Base-by-base conservation (phyloP, 1,140 invertebrate genomes). In the Heliothis subflexa region DNA sequence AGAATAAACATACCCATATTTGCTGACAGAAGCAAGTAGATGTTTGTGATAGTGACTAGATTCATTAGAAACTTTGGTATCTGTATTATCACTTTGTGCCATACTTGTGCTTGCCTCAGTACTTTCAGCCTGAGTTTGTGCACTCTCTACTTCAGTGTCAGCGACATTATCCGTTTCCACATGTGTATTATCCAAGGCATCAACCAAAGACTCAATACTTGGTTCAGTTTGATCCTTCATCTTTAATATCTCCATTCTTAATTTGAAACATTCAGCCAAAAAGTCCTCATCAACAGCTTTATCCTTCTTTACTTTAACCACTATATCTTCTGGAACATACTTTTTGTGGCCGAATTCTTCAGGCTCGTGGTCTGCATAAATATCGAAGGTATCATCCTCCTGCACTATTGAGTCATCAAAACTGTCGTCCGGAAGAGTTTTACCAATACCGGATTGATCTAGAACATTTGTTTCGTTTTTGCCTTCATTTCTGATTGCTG, bases 341-440 rank as follows among this genome's bases (percentile, higher is more conserved):
- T 94, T 95, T 70, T 91, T 93, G 59, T 94, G 93, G 14, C 94
- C 94, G 91, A 95, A 95, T 25, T 93, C 92, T 80, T 95, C 87
- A 45, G 84, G 83, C 64, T 89, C 89, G 86, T 92, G 88, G 77
- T 95, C 93, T 84, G 88, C 93, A 54, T 94, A 95, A 14, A 94
- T 92, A 81, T 95, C 94, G 89, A 95, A 95, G 71, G 86, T 87
- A 64, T 93, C 92, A 82, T 94, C 92, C 74, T 94, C 93, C 57
- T 84, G 80, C 3, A 90, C 86, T 25, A 89, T 62, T 7, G 86
- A 71, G 25, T 91, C 86, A 83, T 91, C 88, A 81, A 92, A 91
- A 81, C 88, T 92, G 64, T 93, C 90, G 40, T 91, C 85, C 5
- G 91, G 91, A 12, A 93, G 81, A 33, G 83, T 84, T 66, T 92